These are phyloP conservation scores for Dasypus novemcinctus DNA, from an alignment of 2,113 vertebrate genomes.

Conservation along the genomic window DNA sequence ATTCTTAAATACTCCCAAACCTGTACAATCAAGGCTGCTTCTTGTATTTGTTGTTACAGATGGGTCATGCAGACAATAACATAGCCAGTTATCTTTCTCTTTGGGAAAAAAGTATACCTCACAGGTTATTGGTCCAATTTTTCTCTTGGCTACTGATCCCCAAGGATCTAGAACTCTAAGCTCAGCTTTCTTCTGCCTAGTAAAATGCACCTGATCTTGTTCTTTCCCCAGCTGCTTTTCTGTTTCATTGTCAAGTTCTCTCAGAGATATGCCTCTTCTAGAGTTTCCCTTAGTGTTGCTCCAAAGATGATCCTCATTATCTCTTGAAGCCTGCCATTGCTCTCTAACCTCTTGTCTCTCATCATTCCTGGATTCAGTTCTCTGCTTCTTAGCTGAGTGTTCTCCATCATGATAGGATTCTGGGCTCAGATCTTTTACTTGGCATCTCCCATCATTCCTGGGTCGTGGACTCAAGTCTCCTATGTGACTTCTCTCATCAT, in stretches of 20 bases:
- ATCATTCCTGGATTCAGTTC: neutral
- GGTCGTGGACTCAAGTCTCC: neutral
- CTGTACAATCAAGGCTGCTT: neutral
- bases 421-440: neutral
- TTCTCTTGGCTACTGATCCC: neutral
- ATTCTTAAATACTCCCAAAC: neutral
- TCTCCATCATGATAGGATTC: neutral
- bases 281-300: neutral
- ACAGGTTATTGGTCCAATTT: conserved; percentile 33
- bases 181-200: neutral
- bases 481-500: neutral
- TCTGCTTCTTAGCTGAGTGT: neutral
- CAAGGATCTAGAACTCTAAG: neutral
- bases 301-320: neutral
- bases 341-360: neutral
- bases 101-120: conserved; percentile 27
- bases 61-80: conserved; percentile 8
- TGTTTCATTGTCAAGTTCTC: neutral
- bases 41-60: neutral
- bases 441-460: neutral
- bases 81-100: conserved; percentile 34
- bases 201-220: neutral
- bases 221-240: neutral
- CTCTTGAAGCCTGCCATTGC: neutral
- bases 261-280: neutral